These are phyloP conservation scores for Drosophila truncata DNA, from an alignment of 1,140 invertebrate species.

Conservation along the genomic window DNA sequence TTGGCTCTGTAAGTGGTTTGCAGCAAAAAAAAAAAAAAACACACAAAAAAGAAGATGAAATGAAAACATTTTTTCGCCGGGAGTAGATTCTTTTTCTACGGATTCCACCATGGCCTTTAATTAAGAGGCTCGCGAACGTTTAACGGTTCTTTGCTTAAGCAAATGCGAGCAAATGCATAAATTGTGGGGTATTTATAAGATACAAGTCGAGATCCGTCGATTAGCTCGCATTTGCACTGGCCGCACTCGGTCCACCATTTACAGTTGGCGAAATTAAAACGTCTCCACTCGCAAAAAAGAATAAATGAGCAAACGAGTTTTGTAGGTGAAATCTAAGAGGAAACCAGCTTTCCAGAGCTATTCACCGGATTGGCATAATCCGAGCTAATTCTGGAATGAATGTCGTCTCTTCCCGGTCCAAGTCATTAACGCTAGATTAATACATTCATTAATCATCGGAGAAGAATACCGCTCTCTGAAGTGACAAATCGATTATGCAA, in stretches of 20 bases:
- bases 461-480: conserved; percentile 21
- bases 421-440: conserved; percentile 57
- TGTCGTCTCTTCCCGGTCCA: conserved; percentile 27
- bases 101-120: conserved; percentile 59
- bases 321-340: conserved; percentile 16
- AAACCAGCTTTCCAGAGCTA: conserved; percentile 25
- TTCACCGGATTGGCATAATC: conserved; percentile 35
- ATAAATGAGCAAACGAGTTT: conserved; percentile 40
- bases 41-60: conserved; percentile 10
- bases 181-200: conserved; percentile 78
- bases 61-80: conserved; percentile 41
- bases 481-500: conserved; percentile 64
- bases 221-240: conserved; percentile 38
- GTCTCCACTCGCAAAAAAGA: conserved; percentile 9
- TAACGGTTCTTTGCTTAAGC: conserved; percentile 75
- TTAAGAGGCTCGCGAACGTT: conserved; percentile 67
- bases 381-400: conserved; percentile 42
- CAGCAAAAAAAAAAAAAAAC: conserved; percentile 25
- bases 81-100: conserved; percentile 22
- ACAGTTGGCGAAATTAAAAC: conserved; percentile 59
- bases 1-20: conserved; percentile 52
- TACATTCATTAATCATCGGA: conserved; percentile 43
- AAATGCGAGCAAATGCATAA: conserved; percentile 71
- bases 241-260: conserved; percentile 8
- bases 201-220: conserved; percentile 68